Base-by-base conservation (phyloP, 92 coral and sea anemone genomes). In the Epizoanthus ramosus region DNA sequence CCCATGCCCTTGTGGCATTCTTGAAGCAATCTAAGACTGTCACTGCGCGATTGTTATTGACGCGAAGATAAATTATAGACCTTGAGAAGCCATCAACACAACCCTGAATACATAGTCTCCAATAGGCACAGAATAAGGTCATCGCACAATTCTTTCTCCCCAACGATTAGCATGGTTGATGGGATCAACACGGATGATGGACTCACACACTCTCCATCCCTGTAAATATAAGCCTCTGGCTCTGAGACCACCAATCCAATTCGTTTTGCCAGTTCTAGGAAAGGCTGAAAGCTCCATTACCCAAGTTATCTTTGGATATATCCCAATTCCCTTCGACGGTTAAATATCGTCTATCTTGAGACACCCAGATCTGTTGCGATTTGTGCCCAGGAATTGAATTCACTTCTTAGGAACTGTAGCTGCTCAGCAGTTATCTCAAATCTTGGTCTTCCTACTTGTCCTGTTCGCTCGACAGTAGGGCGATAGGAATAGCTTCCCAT, bases 21-120 rank as follows among this genome's bases (percentile, higher is more conserved):
- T 87, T 87, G 35, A 90, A 90, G 31, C 84, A 79, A 1, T 66
- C 10, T 6, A 88, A 63, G 24, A 90, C 91, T 8, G 89, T 91
- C 25, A 89, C 54, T 13, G 89, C 89, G n/a, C 83, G 65, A 65
- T 84, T 90, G 79, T 90, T 88, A 58, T 68, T 60, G 7, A 76
- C 87, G 6, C 65, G 1, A 3, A 81, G 88, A 54, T 85, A 88
- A 5, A 85, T 37, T 12, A 88, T 63, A n/a, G 24, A 22, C 1
- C 91, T 63, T 12, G 88, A 86, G 53, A 22, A 90, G 5, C 92
- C 87, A 82, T 85, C 89, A 0, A 90, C 61, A 56, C 93, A 86
- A 21, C 91, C 93, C 84, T 87, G 89, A 19, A 90, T 84, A 57
- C 84, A 72, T 64, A 90, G 10, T 47, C 81, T n/a, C 93, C 91